Conservation (phyloP, 2,888 invertebrate genomes). For the Tetrapedia diversipes region DNA sequence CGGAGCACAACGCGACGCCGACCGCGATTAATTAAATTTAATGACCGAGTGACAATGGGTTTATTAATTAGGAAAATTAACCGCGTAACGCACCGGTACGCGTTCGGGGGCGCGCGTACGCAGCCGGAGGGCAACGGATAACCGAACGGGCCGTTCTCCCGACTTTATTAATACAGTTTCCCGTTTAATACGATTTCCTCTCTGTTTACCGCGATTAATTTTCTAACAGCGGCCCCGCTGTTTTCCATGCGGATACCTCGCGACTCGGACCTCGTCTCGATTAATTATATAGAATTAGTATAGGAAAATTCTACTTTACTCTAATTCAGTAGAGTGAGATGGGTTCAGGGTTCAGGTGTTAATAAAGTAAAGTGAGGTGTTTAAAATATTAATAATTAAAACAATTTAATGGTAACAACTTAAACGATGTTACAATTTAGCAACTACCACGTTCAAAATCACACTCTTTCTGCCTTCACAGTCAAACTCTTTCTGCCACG, state of each 20-base stretch:
- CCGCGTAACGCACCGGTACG: conserved; percentile 49
- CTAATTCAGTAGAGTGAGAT: too few species aligned
- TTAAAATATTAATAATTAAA: too few species aligned
- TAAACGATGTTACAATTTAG: too few species aligned
- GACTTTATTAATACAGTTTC: conserved; percentile 39
- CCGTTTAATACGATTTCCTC: conserved; percentile 33
- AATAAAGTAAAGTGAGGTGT: too few species aligned
- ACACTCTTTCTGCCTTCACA: too few species aligned
- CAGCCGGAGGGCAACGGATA: not conserved
- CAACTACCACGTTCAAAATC: too few species aligned
- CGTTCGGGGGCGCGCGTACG: not conserved
- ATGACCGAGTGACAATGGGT: conserved; percentile 61
- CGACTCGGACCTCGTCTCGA: not conserved
- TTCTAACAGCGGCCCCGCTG: conserved; percentile 29
- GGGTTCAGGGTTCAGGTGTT: too few species aligned
- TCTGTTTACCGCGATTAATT: conserved; percentile 25
- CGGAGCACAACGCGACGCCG: conserved; percentile 30
- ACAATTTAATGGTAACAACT: too few species aligned
- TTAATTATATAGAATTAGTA: conserved; percentile 8
- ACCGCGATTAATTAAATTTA: conserved; percentile 62
- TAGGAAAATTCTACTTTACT: too few species aligned
- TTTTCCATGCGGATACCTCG: not conserved
- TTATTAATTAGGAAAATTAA: conserved; percentile 65
- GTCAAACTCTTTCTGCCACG: too few species aligned
- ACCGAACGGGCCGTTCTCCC: not conserved